Percentiles rank a stretch among this genome's conserved stretches.
Evolutionary conservation across 2,113 vertebrate species (phyloP).

Genomic region (Pardalotus punctatus): DNA sequence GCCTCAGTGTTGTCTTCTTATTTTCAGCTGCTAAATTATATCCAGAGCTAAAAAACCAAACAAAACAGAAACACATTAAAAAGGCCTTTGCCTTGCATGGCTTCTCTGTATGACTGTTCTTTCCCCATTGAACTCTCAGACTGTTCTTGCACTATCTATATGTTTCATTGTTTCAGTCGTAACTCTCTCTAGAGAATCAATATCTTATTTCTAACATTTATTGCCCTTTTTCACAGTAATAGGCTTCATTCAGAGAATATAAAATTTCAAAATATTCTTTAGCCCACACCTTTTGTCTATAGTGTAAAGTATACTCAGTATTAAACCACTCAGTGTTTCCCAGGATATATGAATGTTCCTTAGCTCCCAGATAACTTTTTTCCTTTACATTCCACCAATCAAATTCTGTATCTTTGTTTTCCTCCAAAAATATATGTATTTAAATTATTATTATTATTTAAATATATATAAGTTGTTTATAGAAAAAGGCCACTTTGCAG

Average conservation of each 20-base stretch:
- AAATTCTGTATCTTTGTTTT: background rate
- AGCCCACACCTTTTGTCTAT: background rate
- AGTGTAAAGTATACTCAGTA: background rate
- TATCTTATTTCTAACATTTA: conserved; percentile 1
- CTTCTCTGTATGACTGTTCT: background rate
- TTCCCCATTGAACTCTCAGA: background rate
- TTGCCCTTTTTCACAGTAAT: background rate
- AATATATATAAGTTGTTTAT: background rate
- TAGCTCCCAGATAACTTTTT: background rate
- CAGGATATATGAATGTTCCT: background rate
- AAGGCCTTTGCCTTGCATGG: background rate
- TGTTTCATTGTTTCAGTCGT: background rate
- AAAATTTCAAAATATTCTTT: background rate
- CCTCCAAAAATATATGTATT: background rate
- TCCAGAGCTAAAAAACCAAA: background rate
- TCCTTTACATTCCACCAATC: background rate
- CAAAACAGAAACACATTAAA: background rate
- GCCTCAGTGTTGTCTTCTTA: background rate
- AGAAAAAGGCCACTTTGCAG: background rate
- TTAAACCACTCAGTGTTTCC: background rate
- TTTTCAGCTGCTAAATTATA: background rate
- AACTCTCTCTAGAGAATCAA: background rate
- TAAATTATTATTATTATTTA: too few relatives aligned
- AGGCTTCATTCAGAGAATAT: background rate
- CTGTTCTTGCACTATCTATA: background rate